phyloP scores from a whole-genome alignment of 2,797 vertebrate species.

The Amblyopsis hoosieri region DNA sequence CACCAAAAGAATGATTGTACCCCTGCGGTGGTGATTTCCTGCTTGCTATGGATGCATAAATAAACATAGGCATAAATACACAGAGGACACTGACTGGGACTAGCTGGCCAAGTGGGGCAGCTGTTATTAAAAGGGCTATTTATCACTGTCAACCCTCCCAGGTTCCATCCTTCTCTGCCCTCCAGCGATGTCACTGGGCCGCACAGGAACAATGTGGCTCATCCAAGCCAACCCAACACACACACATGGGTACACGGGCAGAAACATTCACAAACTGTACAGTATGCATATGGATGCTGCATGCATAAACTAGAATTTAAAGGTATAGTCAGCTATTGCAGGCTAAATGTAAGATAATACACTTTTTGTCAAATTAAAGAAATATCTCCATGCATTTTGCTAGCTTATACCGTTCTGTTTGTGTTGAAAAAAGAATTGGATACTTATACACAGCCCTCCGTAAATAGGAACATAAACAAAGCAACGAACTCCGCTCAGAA shows the following conservation, averaged over 20 bases:
- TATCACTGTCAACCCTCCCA: conserved; percentile 85
- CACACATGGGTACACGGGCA: conserved; percentile 38
- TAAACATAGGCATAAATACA: conserved; percentile 87
- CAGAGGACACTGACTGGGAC: conserved; percentile 83
- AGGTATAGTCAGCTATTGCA: no score
- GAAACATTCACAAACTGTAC: conserved; percentile 41
- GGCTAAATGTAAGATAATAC: no score
- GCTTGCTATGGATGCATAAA: conserved; percentile 85
- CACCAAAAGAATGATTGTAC: conserved; percentile 78
- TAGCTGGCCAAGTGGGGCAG: conserved; percentile 84
- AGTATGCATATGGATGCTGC: conserved; percentile 27
- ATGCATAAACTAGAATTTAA: conserved; percentile 26
- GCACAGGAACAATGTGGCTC: conserved; percentile 83
- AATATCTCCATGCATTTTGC: no score
- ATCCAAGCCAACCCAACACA: conserved; percentile 68
- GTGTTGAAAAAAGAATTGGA: no score
- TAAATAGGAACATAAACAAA: no score
- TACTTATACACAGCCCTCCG: no score
- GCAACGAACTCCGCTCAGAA: no score
- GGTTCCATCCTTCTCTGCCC: conserved; percentile 82
- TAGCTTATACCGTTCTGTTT: no score
- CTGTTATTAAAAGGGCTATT: conserved; percentile 89
- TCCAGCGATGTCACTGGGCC: conserved; percentile 82
- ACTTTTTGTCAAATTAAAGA: no score
- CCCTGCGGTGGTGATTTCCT: conserved; percentile 82